These are phyloP conservation scores for Trichogramma dendrolimi DNA, from an alignment of 2,888 invertebrate genomes.

Conservation along the genomic window DNA sequence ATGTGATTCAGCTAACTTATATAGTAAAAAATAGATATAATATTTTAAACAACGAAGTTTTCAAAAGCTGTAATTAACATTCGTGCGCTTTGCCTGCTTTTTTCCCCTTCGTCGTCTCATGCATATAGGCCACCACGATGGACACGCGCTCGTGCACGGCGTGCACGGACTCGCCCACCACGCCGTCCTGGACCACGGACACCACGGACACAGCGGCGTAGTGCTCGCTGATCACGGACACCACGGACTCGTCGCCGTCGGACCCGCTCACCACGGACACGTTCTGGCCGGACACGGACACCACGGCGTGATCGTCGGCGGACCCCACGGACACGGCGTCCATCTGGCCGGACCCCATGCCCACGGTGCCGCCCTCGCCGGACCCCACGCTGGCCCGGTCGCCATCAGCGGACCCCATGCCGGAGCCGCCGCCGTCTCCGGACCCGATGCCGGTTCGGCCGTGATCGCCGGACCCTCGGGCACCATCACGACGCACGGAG, in stretches of 20 bases:
- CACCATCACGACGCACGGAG: conserved; percentile 48
- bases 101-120: too few species aligned
- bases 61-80: too few species aligned
- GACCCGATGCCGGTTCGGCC: conserved; percentile 45
- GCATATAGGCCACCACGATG: too few species aligned
- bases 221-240: conserved; percentile 6
- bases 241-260: conserved; percentile 1
- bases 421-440: conserved; percentile 44
- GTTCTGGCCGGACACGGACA: conserved; percentile 44
- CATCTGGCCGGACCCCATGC: conserved; percentile 48
- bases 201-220: conserved; percentile 4
- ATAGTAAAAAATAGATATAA: too few species aligned
- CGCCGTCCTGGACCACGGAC: neutral
- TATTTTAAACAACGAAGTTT: too few species aligned
- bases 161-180: conserved; percentile 1
- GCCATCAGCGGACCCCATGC: conserved; percentile 38
- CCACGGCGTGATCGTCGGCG: conserved; percentile 41
- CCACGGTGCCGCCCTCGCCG: conserved; percentile 42
- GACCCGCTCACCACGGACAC: conserved; percentile 36
- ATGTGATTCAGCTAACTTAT: too few species aligned
- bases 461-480: conserved; percentile 49
- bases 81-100: too few species aligned
- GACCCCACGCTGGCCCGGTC: conserved; percentile 44
- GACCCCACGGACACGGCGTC: conserved; percentile 44
- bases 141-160: conserved; percentile 1